phyloP scores from a whole-genome alignment of 2,888 invertebrate species.

The Lordiphosa fenestrarum region DNA sequence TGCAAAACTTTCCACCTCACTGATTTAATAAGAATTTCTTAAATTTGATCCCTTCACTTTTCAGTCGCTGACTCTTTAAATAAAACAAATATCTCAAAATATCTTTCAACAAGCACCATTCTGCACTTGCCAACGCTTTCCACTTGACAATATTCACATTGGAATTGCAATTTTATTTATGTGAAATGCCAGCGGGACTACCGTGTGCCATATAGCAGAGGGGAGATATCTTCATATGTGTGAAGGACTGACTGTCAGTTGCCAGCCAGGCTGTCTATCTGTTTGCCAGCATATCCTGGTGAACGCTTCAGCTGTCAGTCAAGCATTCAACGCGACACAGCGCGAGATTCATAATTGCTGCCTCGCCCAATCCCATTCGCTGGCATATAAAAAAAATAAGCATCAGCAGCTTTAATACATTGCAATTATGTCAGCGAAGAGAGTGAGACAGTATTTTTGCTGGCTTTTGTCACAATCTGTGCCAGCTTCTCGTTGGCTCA shows the following conservation, averaged over 20 bases:
- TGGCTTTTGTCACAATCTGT: slow-evolving; percentile 53
- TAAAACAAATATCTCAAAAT: no score
- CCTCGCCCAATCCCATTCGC: slow-evolving; percentile 17
- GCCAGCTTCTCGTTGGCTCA: slow-evolving; percentile 50
- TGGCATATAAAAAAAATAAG: neutral
- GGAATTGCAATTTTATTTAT: slow-evolving; percentile 4
- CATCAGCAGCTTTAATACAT: slow-evolving; percentile 63
- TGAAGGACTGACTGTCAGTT: slow-evolving; percentile 23
- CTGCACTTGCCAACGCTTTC: neutral
- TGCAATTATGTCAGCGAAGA: slow-evolving; percentile 62
- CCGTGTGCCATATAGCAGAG: slow-evolving; percentile 9
- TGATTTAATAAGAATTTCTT: no score
- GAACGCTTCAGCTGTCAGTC: slow-evolving; percentile 61
- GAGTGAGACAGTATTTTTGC: slow-evolving; percentile 11
- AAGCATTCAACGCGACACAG: slow-evolving; percentile 50
- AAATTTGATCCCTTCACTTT: no score
- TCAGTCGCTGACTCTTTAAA: no score
- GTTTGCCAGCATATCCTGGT: slow-evolving; percentile 29
- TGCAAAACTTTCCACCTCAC: no score
- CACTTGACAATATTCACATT: slow-evolving; percentile 13
- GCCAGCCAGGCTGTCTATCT: slow-evolving; percentile 16
- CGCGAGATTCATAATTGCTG: slow-evolving; percentile 64
- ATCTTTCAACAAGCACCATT: no score
- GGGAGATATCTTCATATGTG: slow-evolving; percentile 53
- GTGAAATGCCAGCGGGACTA: slow-evolving; percentile 44